A percentile compares a stretch with the other conserved stretches of the same genome.
These are phyloP conservation scores for Equus przewalskii DNA, from an alignment of 2,113 vertebrate species.

Conservation along the genomic window DNA sequence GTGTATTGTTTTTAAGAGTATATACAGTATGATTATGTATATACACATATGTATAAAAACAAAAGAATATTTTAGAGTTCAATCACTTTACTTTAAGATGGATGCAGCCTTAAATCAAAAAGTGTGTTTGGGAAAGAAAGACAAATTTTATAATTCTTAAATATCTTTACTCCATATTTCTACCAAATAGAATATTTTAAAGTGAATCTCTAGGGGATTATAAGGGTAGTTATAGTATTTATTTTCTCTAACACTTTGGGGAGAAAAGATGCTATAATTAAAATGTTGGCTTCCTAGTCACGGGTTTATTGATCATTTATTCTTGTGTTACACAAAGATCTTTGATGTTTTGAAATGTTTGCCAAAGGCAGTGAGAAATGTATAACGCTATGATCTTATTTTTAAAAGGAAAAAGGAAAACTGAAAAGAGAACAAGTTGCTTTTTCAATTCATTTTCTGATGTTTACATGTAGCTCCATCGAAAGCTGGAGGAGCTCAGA, in stretches of 20 bases:
- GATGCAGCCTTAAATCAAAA: conserved; percentile 56
- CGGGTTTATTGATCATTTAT: conserved; percentile 70
- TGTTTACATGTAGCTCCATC: conserved; percentile 90
- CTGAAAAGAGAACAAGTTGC: conserved; percentile 85
- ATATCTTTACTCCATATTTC: conserved; percentile 54
- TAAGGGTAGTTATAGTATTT: conserved; percentile 16
- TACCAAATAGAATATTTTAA: conserved; percentile 59
- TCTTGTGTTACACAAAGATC: conserved; percentile 75
- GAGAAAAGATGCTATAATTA: conserved; percentile 59
- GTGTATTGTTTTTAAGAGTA: conserved; percentile 44
- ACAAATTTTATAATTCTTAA: conserved; percentile 67
- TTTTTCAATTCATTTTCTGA: conserved; percentile 90
- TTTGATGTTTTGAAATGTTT: conserved; percentile 83
- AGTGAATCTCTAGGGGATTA: conserved; percentile 58
- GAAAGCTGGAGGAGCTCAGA: conserved; percentile 91
- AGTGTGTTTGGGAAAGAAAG: conserved; percentile 31
- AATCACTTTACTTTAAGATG: conserved; percentile 62
- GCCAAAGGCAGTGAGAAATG: conserved; percentile 88
- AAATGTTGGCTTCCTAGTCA: conserved; percentile 66
- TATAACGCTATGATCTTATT: conserved; percentile 82
- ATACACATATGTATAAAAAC: conserved; percentile 63
- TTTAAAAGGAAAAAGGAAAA: conserved; percentile 77
- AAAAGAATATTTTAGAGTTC: conserved; percentile 49
- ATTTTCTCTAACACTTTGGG: conserved; percentile 50
- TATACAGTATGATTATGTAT: conserved; percentile 43